Conservation (phyloP, 2,888 invertebrate genomes). For the Lasioglossum lativentre region DNA sequence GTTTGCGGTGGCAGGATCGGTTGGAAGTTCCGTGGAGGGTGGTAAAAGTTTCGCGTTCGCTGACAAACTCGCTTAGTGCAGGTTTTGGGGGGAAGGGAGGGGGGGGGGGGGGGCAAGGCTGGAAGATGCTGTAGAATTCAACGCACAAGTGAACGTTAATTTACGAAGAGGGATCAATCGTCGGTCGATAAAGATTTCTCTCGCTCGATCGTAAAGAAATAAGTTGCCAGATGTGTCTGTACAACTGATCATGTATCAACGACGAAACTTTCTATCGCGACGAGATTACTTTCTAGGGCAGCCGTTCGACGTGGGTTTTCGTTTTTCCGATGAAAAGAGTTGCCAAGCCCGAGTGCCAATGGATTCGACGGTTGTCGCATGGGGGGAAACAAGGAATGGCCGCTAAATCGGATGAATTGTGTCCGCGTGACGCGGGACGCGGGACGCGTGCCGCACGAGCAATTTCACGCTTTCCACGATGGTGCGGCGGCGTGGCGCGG, state of each 20-base stretch:
- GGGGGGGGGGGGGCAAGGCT: too few species aligned
- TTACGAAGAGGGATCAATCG: background rate
- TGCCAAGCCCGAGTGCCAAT: background rate
- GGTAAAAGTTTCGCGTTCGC: background rate
- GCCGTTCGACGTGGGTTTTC: background rate
- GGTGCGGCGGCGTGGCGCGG: background rate
- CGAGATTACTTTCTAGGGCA: conserved; percentile 2
- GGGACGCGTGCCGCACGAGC: conserved; percentile 54
- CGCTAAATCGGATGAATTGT: conserved; percentile 45
- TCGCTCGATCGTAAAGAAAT: background rate
- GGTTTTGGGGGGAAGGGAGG: too few species aligned
- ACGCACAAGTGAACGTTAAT: too few species aligned
- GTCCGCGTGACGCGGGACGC: conserved; percentile 37
- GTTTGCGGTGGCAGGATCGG: background rate
- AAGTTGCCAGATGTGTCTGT: background rate
- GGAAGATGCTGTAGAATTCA: too few species aligned
- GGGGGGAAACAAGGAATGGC: conserved; percentile 16
- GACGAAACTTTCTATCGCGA: background rate
- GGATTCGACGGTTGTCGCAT: conserved; percentile 3
- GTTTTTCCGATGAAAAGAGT: conserved; percentile 5
- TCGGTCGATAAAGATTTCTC: background rate
- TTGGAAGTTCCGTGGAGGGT: background rate
- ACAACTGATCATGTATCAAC: background rate
- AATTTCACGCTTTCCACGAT: conserved; percentile 66
- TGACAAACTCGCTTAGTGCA: background rate